Conservation (phyloP, 2,113 vertebrate species). For the Terrapene triunguis region DNA sequence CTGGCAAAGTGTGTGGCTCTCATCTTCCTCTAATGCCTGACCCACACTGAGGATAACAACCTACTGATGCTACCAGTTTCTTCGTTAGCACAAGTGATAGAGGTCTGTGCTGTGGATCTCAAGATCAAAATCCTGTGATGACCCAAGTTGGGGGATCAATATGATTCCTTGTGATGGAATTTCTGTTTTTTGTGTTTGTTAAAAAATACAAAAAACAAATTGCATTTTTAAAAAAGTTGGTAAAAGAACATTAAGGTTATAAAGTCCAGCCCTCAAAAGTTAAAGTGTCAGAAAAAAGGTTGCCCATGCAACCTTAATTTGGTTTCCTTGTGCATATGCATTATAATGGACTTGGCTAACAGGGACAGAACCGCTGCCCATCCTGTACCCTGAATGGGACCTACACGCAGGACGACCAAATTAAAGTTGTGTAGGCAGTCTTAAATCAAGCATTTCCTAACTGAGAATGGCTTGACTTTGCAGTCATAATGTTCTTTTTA, state of each 20-base stretch:
- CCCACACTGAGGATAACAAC: no score
- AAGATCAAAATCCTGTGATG: no score
- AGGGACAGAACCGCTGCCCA: no score
- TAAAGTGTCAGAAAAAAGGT: not conserved
- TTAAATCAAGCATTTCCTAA: no score
- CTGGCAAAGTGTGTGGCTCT: not conserved
- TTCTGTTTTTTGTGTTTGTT: not conserved
- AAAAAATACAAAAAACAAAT: not conserved
- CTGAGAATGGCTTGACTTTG: no score
- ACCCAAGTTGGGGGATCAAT: not conserved
- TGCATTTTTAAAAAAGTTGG: not conserved
- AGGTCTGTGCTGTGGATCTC: not conserved
- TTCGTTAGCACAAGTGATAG: not conserved
- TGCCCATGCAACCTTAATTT: not conserved
- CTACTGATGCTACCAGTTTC: no score
- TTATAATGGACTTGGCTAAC: no score
- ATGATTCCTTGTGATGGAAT: not conserved
- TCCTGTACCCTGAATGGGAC: no score
- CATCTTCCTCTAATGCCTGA: not conserved
- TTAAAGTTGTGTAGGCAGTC: no score
- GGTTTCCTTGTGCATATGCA: not conserved
- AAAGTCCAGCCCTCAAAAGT: no score
- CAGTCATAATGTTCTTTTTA: no score
- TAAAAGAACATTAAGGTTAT: not conserved
- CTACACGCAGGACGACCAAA: no score